Base-by-base conservation (phyloP, 2,113 vertebrate genomes). In the Rhinogobius similis region DNA sequence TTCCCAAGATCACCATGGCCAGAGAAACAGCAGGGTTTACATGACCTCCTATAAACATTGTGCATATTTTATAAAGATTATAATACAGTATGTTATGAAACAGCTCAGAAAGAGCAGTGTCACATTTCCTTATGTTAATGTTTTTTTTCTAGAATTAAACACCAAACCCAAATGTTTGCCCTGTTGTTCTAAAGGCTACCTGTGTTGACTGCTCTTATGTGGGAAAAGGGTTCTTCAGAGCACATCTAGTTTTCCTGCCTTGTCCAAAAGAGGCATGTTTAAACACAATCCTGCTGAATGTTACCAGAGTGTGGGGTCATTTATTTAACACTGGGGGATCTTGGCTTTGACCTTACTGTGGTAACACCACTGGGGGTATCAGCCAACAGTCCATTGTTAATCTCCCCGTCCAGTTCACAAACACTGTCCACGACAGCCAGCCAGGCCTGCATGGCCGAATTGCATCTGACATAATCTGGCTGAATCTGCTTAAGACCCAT, bases 11-110 rank as follows among this genome's bases (percentile, higher is more conserved):
- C 43, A 95, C 95, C 96, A 99, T 94, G 64, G 97, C 96, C 68
- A 99, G 93, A 73, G 97, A 95, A 67, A 99, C 95, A 0, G 98
- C 98, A 11, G 98, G 98, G 89, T 99, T 99, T 76, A 98, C 88
- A 39, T 99, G 97, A 29, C 94, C 98, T 74, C 98, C 97, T 99
- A 85, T 32, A 89, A 75, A 63, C 75, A 70, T 0, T n/a, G 5
- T 62, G 23, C 18, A 77, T 12, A 53, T 20, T 55, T 46, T 46
- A 43, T 44, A 0, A 26, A 63, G 4, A 48, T 52, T 20, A 24
- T 56, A 9, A 36, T 36, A 13, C 0, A n/a, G 13, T 18, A 55
- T 8, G 18, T 52, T 36, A 32, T 32, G n/a, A n/a, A n/a, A n/a
- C n/a, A n/a, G n/a, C n/a, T n/a, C n/a, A n/a, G n/a, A n/a, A n/a